These are phyloP conservation scores for Anser brachyrhynchus DNA, from an alignment of 2,113 vertebrate genomes.

Conservation along the genomic window DNA sequence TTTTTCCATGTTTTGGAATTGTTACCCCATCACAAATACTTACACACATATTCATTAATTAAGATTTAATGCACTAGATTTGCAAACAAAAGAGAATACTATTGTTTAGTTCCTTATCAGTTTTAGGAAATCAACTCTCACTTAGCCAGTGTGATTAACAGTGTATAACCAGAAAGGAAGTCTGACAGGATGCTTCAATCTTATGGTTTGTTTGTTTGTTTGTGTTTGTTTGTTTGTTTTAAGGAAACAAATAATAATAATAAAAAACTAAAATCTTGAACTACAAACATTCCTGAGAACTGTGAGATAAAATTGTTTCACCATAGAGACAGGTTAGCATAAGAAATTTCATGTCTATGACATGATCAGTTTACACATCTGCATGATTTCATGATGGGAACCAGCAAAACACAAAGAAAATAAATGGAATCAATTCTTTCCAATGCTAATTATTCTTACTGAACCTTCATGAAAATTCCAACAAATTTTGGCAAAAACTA, in stretches of 20 bases:
- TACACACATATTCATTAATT: background rate
- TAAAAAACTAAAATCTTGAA: background rate
- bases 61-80: background rate
- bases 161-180: background rate
- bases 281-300: background rate
- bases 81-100: background rate
- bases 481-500: constrained; percentile 62
- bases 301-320: background rate
- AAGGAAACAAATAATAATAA: too few species aligned
- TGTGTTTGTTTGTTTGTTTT: too few species aligned
- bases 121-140: background rate
- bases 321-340: background rate
- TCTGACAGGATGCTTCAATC: background rate
- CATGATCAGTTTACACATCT: background rate
- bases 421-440: constrained; percentile 45
- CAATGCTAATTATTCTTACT: constrained; percentile 69
- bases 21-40: background rate
- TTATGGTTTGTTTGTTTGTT: background rate
- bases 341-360: background rate
- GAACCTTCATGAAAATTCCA: constrained; percentile 68
- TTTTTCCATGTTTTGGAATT: background rate
- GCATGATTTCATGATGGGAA: constrained; percentile 42
- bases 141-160: background rate
- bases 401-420: constrained; percentile 35
- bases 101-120: background rate